phyloP scores from a whole-genome alignment of 2,797 vertebrate species.

The Erethizon dorsatum region DNA sequence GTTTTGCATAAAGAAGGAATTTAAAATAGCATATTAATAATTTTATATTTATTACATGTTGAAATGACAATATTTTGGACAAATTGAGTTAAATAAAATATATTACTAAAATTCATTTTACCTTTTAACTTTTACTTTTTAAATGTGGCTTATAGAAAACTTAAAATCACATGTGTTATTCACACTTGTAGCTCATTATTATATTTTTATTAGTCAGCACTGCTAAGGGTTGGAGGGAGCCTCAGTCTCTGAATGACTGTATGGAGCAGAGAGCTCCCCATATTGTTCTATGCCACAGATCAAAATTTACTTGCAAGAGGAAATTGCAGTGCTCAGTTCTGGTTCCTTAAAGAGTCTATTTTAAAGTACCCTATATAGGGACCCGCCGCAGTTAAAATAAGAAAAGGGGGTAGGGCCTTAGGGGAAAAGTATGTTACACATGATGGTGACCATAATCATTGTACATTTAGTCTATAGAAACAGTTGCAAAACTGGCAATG shows the following conservation, averaged over 20 bases:
- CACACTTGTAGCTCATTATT: neutral
- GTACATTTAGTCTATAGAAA: neutral
- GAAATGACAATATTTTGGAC: constrained; percentile 19
- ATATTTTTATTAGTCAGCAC: neutral
- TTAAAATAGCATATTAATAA: constrained; percentile 15
- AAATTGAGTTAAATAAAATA: constrained; percentile 40
- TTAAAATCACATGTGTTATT: constrained; percentile 9
- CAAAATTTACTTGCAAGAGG: neutral
- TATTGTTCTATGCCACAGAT: neutral
- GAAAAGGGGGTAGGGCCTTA: neutral
- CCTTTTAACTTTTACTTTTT: neutral
- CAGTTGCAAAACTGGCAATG: constrained; percentile 1
- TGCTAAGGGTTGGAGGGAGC: neutral
- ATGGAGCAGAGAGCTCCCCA: neutral
- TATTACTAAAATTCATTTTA: constrained; percentile 24
- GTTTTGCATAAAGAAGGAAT: neutral
- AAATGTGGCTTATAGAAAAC: constrained; percentile 6
- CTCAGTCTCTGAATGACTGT: neutral
- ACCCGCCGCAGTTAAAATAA: neutral
- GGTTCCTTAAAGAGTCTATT: neutral
- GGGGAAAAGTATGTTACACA: neutral
- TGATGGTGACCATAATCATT: neutral
- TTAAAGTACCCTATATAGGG: neutral
- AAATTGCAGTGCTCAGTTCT: neutral
- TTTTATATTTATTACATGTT: constrained; percentile 1